Conservation (phyloP, 2,113 vertebrate species). For the Phaethon lepturus region DNA sequence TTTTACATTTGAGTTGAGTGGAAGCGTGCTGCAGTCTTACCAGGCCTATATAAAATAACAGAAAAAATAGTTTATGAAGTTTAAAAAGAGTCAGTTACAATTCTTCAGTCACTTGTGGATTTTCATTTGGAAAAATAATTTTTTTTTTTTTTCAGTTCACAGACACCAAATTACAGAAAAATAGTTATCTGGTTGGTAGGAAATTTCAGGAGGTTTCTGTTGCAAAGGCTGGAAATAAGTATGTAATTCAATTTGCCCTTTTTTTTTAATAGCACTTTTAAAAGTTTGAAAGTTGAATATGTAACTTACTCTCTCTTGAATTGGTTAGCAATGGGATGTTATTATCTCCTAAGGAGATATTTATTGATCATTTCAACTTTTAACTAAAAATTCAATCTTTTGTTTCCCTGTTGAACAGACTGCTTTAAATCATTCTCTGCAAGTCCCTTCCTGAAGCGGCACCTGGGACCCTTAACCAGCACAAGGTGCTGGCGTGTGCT, state of each 20-base stretch:
- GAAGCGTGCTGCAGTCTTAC: neutral
- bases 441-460: neutral
- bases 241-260: accelerated
- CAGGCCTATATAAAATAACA: neutral
- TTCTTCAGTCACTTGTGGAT: neutral
- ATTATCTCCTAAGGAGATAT: neutral
- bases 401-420: neutral
- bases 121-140: neutral
- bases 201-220: neutral
- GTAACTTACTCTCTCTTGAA: neutral
- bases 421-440: neutral
- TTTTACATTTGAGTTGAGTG: neutral
- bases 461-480: neutral
- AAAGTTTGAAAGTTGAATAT: neutral
- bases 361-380: neutral
- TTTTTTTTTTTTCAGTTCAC: neutral
- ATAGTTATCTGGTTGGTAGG: neutral
- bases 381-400: neutral
- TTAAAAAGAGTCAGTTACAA: neutral
- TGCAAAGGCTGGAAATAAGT: neutral
- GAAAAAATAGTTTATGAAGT: neutral
- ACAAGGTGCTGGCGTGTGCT: neutral
- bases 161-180: neutral
- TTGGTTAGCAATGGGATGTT: neutral
- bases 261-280: neutral